Evolutionary conservation across 2,888 invertebrate genomes (phyloP).

Genomic region (Hyles lineata): DNA sequence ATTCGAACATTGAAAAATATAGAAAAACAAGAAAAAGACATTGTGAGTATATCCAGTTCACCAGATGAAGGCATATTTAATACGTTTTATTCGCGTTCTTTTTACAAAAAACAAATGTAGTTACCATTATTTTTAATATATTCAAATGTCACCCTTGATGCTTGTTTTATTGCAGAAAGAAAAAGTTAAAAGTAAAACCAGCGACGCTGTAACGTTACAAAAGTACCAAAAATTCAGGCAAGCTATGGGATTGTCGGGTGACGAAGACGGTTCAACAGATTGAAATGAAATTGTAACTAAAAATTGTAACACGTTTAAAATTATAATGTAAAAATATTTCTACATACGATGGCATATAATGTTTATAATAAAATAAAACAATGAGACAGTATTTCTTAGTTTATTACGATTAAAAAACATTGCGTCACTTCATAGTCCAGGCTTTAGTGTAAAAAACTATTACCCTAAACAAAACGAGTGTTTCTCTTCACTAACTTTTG

Average conservation of each 20-base stretch:
- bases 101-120: slow-evolving; percentile 25
- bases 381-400: not conserved
- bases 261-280: slow-evolving; percentile 76
- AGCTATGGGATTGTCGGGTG: slow-evolving; percentile 76
- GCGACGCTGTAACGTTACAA: slow-evolving; percentile 59
- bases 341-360: not conserved
- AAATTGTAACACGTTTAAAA: slow-evolving; percentile 26
- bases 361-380: slow-evolving; percentile 11
- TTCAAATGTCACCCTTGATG: slow-evolving; percentile 25
- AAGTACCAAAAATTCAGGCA: slow-evolving; percentile 74
- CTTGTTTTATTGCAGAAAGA: slow-evolving; percentile 66
- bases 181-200: slow-evolving; percentile 67
- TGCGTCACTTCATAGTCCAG: not conserved
- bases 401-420: not conserved
- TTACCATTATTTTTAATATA: not conserved
- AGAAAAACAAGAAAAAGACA: slow-evolving; percentile 79
- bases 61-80: slow-evolving; percentile 25
- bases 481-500: not conserved
- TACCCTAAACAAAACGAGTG: not conserved
- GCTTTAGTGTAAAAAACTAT: not conserved
- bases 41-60: slow-evolving; percentile 58
- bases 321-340: slow-evolving; percentile 14
- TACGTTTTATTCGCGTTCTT: slow-evolving; percentile 8
- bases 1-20: slow-evolving; percentile 68
- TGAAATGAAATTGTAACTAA: slow-evolving; percentile 46